Evolutionary conservation across 2,797 vertebrate genomes (phyloP), one percentile per base, ranked within the genome.

Genomic region (Gambusia yucatana): DNA sequence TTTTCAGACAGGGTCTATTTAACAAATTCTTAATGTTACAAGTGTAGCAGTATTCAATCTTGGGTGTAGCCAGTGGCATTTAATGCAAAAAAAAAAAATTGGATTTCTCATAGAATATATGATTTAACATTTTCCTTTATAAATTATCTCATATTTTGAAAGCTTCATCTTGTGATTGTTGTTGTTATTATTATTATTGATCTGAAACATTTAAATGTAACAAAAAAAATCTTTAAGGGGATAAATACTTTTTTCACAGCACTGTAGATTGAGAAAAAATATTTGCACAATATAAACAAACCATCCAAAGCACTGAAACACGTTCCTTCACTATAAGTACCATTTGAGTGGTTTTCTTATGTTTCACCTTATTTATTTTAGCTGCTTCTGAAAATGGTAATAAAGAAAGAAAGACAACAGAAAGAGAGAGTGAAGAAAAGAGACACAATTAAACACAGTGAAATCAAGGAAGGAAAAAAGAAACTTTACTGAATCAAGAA

Each of bases 281-380:
- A 71, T 79, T 72, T 89, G 73, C 78, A 75, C 78, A 73, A 81
- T 85, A 82, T 83, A 86, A 81, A 74, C 67, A 30, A 33, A 82
- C 74, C 86, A 88, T 87, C 83, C 82, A 50, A 84, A 80, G 33
- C 82, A 82, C n/a, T 82, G 77, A 76, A 69, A 74, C 81, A 84
- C 77, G 75, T 75, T 63, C 14, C 47, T 77, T 82, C 69, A 46
- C 41, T 46, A 28, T 8, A 71, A 70, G 67, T 28, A 28, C 4
- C 46, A 43, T 71, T 9, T 71, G 25, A 52, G 50, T 25, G 3
- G 36, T 41, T 70, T 71, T 46, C 16, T 28, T 44, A 71, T 46
- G 67, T 71, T 13, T 52, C n/a, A 16, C 11, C 11, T 69, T 43
- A 28, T 16, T 70, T 17, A 71, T 17, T 28, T 71, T n/a, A 44